Evolutionary conservation across 1,140 invertebrate genomes (phyloP), one percentile per base, ranked within the genome.

Genomic region (Drosophila watanabei): DNA sequence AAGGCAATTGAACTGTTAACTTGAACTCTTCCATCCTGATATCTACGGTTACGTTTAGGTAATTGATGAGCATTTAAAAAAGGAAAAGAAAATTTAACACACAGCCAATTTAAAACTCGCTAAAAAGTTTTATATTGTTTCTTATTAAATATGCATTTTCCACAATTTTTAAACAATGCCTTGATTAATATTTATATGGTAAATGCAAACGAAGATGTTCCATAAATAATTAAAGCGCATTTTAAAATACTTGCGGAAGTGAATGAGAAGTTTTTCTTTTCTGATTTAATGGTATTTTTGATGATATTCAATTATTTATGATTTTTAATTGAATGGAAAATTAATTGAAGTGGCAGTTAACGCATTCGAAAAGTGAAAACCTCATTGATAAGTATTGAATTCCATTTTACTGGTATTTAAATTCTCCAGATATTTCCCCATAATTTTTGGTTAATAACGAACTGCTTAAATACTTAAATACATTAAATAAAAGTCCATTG

Each of bases 1-100:
- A 49, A 37, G 33, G 35, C 75, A 78, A 78, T 78, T 77, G 73
- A 78, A 78, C 61, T 78, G 41, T 77, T 54, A 54, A 14, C 62
- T 24, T 35, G 39, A 75, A 56, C 24, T 43, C 24, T 46, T 48
- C 9, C 64, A 43, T 33, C 28, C 48, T 30, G 28, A 11, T 51
- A 32, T 9, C 16, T n/a, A 30, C 13, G 14, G 14, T 8, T 1
- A 28, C 7, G 33, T 39, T 39, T 18, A n/a, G n/a, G 52, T 39
- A 56, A 56, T 39, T 39, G 35, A 56, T 39, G 54, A 39, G 9
- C 52, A 24, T 37, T 37, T 54, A 24, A 13, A 5, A 24, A 37
- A 14, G 18, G 4, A 56, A 37, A 54, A 16, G 13, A 54, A 54
- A 35, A 35, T 35, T 14, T 20, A 54, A 18, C 4, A 5, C 7